A percentile compares a stretch with the other conserved stretches of the same genome.
phyloP scores from a whole-genome alignment of 2,113 vertebrate species.

The Phocoena sinus region DNA sequence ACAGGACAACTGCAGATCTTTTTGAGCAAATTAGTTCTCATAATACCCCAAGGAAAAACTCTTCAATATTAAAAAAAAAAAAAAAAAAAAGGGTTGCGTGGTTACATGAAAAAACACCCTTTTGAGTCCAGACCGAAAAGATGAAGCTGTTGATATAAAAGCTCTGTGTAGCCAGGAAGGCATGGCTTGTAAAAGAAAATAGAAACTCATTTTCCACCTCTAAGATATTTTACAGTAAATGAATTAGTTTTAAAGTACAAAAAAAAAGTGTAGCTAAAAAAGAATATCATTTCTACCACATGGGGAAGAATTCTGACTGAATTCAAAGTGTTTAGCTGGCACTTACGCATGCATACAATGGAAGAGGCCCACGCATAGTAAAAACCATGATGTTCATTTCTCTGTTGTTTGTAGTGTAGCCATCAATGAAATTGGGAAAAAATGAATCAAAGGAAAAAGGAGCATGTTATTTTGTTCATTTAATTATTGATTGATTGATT shows the following conservation, averaged over 20 bases:
- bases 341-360: background rate
- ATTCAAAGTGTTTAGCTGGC: background rate
- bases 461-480: background rate
- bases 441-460: background rate
- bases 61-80: background rate
- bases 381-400: background rate
- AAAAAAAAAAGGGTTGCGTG: background rate
- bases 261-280: background rate
- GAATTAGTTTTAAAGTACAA: background rate
- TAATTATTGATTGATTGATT: background rate
- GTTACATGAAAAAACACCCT: background rate
- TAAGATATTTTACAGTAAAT: background rate
- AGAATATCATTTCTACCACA: background rate
- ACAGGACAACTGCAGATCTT: background rate
- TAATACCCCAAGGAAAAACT: background rate
- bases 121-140: background rate
- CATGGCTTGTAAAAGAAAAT: background rate
- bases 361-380: background rate
- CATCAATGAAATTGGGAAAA: background rate
- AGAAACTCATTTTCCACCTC: background rate
- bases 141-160: background rate
- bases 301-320: background rate
- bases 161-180: background rate
- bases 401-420: background rate
- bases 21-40: background rate